Evolutionary conservation across 2,888 invertebrate species (phyloP).

Genomic region (Yponomeuta plumbellus): DNA sequence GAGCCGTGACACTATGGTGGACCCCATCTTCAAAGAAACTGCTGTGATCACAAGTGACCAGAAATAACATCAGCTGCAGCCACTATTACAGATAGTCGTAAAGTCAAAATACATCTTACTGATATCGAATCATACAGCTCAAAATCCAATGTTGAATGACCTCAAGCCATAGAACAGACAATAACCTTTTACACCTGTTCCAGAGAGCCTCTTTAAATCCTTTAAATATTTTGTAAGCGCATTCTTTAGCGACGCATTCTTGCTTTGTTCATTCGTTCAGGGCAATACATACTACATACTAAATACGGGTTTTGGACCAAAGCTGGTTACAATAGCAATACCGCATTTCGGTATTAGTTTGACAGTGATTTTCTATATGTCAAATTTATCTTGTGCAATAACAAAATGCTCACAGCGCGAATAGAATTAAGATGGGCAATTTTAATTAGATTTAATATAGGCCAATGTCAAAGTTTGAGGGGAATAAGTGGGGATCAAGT

Average conservation of each 20-base stretch:
- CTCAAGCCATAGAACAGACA: neutral
- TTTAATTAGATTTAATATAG: too few species aligned
- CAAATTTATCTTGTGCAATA: too few species aligned
- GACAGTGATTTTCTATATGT: too few species aligned
- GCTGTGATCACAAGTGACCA: neutral
- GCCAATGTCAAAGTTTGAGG: too few species aligned
- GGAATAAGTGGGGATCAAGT: too few species aligned
- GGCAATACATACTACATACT: too few species aligned
- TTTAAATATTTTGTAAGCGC: slow-evolving; percentile 64
- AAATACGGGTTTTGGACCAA: neutral
- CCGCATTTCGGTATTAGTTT: too few species aligned
- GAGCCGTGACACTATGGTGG: neutral
- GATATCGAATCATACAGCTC: neutral
- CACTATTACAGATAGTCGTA: neutral
- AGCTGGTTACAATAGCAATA: too few species aligned
- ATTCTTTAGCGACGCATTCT: slow-evolving; percentile 40
- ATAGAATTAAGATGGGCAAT: too few species aligned
- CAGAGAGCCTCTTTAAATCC: slow-evolving; percentile 52
- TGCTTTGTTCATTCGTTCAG: slow-evolving; percentile 20
- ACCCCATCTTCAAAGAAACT: neutral
- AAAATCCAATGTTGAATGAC: neutral
- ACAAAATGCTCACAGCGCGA: too few species aligned
- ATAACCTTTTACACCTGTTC: slow-evolving; percentile 60
- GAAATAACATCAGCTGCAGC: neutral
- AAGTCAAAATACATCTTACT: neutral